Evolutionary conservation across 2,797 vertebrate species (phyloP).

Genomic region (Ctenopoma multispine): DNA sequence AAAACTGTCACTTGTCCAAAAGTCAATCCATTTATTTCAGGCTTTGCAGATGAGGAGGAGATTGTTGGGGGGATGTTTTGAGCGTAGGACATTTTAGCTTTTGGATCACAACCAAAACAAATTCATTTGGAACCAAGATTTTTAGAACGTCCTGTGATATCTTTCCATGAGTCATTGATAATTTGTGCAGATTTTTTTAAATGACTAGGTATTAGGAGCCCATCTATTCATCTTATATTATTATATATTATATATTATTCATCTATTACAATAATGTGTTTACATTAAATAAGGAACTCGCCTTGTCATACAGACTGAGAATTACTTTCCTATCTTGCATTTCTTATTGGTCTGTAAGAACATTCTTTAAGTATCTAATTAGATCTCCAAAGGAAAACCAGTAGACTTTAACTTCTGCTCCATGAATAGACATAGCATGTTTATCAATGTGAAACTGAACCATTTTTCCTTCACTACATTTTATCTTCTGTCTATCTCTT

Average conservation of each 20-base stretch:
- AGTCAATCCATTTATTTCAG: constrained; percentile 79
- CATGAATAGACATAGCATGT: constrained; percentile 12
- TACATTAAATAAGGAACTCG: not conserved
- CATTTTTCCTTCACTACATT: constrained; percentile 25
- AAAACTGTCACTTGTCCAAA: constrained; percentile 72
- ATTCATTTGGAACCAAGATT: constrained; percentile 44
- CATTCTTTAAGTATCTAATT: constrained; percentile 4
- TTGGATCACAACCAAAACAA: constrained; percentile 62
- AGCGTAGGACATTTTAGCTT: constrained; percentile 23
- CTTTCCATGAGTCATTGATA: constrained; percentile 31
- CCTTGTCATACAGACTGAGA: not conserved
- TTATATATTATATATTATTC: too few relatives aligned
- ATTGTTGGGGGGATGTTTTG: constrained; percentile 37
- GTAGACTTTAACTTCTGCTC: constrained; percentile 5
- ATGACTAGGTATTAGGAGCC: too few relatives aligned
- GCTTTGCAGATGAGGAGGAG: constrained; percentile 26
- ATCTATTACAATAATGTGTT: too few relatives aligned
- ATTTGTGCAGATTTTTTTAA: constrained; percentile 1
- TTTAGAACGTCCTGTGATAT: constrained; percentile 54
- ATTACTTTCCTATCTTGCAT: not conserved
- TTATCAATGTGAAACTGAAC: constrained; percentile 40
- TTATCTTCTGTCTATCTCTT: constrained; percentile 29
- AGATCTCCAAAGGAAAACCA: constrained; percentile 10
- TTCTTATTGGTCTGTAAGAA: not conserved
- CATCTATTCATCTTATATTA: too few relatives aligned